phyloP scores from a whole-genome alignment of 1,140 invertebrate genomes.

The Microplitis demolitor region DNA sequence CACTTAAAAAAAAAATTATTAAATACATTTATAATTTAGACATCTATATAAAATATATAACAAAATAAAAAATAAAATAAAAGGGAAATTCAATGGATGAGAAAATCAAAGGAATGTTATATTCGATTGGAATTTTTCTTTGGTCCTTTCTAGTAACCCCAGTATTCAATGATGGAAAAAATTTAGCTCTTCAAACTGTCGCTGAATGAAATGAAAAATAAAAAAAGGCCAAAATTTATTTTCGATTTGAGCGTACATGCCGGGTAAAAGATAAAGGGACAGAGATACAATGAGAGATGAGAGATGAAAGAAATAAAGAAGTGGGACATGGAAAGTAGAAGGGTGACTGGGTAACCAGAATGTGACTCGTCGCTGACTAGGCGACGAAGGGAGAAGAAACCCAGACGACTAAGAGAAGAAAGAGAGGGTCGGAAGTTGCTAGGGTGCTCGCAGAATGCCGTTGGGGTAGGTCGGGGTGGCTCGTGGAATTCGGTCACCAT shows the following conservation, averaged over 20 bases:
- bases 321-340: constrained; percentile 14
- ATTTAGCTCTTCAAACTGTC: constrained; percentile 3
- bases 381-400: constrained; percentile 10
- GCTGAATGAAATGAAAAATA: neutral
- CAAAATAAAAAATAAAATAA: neutral
- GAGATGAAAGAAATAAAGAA: constrained; percentile 14
- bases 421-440: constrained; percentile 27
- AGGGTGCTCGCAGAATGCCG: constrained; percentile 19
- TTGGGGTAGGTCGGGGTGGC: constrained; percentile 56
- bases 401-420: constrained; percentile 19
- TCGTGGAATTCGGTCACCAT: constrained; percentile 62
- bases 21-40: too few species aligned
- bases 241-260: neutral
- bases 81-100: neutral
- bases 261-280: neutral
- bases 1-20: too few species aligned
- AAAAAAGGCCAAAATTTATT: neutral
- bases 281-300: neutral
- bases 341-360: constrained; percentile 28
- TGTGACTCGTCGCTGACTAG: constrained; percentile 8
- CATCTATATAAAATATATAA: neutral
- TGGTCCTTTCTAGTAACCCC: neutral
- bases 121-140: constrained; percentile 2
- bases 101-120: constrained; percentile 17
- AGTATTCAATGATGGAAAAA: neutral